Conservation (phyloP, 2,797 vertebrate species). For the Enteromius treurensis region DNA sequence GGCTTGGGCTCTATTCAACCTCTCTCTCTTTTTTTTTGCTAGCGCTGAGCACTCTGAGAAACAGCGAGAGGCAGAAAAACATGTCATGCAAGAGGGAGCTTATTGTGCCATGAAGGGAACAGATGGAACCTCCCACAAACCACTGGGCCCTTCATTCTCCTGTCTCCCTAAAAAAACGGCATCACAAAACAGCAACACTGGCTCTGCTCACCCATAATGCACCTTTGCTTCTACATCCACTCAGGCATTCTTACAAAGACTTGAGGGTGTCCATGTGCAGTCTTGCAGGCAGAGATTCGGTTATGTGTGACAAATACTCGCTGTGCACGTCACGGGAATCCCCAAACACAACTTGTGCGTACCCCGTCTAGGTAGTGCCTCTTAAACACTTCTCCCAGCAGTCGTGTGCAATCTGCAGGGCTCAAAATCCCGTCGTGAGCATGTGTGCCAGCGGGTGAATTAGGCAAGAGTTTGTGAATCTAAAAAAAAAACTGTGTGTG, state of each 20-base stretch:
- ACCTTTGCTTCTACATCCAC: constrained; percentile 40
- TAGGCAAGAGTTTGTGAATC: constrained; percentile 5
- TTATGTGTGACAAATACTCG: constrained; percentile 40
- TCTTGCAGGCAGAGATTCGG: constrained; percentile 24
- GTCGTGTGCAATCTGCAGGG: background rate
- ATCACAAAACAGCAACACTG: constrained; percentile 43
- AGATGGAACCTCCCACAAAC: constrained; percentile 68
- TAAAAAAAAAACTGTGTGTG: background rate
- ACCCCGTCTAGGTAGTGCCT: constrained; percentile 35
- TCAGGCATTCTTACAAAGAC: constrained; percentile 32
- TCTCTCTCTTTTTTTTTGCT: constrained; percentile 50
- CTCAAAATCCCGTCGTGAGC: background rate
- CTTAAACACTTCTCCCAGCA: constrained; percentile 9
- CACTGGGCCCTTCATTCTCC: constrained; percentile 55
- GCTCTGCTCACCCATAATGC: constrained; percentile 33
- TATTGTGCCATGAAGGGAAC: constrained; percentile 65
- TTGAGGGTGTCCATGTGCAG: constrained; percentile 28
- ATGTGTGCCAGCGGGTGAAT: background rate
- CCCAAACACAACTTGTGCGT: constrained; percentile 25
- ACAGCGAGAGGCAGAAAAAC: constrained; percentile 64
- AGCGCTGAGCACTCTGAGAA: constrained; percentile 46
- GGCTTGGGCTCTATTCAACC: constrained; percentile 44
- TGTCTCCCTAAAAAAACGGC: constrained; percentile 31
- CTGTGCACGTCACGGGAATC: constrained; percentile 46
- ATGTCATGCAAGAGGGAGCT: constrained; percentile 68